Evolutionary conservation across 2,888 invertebrate genomes (phyloP).

Genomic region (Eristalis intricaria): DNA sequence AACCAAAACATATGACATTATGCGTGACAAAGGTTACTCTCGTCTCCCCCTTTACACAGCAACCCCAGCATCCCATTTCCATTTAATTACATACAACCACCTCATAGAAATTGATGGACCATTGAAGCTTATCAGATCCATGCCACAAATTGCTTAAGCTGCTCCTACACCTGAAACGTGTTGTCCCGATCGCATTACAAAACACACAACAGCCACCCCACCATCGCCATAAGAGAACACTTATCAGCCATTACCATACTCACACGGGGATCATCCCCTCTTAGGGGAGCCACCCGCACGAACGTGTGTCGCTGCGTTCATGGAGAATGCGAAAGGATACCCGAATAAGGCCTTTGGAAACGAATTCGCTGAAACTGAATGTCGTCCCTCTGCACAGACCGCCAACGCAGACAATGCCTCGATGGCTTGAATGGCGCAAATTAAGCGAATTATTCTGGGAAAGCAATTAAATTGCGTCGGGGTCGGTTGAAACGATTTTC

Average conservation of each 20-base stretch:
- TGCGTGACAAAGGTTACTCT: no score
- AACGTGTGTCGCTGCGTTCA: neutral
- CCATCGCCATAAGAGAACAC: neutral
- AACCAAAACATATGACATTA: no score
- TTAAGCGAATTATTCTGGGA: neutral
- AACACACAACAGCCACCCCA: neutral
- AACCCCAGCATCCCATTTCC: neutral
- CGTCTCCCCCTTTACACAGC: neutral
- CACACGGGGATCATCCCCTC: neutral
- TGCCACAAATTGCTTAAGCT: neutral
- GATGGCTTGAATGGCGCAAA: neutral
- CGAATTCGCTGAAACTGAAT: neutral
- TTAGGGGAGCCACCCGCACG: neutral
- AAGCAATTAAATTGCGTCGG: slow-evolving; percentile 19
- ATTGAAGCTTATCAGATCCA: neutral
- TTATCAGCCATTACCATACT: slow-evolving; percentile 7
- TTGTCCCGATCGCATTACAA: neutral
- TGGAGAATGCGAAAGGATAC: slow-evolving; percentile 9
- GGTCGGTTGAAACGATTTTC: neutral
- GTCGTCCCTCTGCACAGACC: neutral
- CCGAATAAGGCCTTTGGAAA: neutral
- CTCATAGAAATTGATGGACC: neutral
- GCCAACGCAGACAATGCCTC: neutral
- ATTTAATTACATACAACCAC: neutral
- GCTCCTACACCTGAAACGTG: neutral